Percentiles rank a stretch among this genome's conserved stretches.
These are phyloP conservation scores for Boloria selene DNA, from an alignment of 2,888 invertebrate species.

Conservation along the genomic window DNA sequence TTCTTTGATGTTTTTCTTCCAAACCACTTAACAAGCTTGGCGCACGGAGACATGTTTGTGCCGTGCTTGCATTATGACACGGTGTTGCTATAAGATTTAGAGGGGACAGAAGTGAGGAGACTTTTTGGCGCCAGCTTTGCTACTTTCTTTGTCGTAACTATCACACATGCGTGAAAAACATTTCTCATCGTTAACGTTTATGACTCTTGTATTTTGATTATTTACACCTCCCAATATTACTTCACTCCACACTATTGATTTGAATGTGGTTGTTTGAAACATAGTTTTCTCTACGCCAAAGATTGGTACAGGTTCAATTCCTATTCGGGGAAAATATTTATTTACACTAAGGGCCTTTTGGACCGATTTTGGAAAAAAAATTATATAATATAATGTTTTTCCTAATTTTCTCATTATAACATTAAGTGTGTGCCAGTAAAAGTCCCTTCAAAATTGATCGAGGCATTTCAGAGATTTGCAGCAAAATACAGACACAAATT, in stretches of 20 bases:
- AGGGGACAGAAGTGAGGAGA: constrained; percentile 78
- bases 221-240: background rate
- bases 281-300: too few relatives aligned
- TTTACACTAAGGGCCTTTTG: too few relatives aligned
- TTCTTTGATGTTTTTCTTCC: constrained; percentile 82
- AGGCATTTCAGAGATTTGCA: too few relatives aligned
- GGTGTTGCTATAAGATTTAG: constrained; percentile 80
- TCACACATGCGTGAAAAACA: constrained; percentile 35
- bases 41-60: constrained; percentile 81
- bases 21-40: constrained; percentile 82
- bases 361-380: too few relatives aligned
- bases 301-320: too few relatives aligned
- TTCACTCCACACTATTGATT: background rate
- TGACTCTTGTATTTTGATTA: constrained; percentile 21
- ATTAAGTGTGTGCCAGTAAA: too few relatives aligned
- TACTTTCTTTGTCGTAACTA: constrained; percentile 61
- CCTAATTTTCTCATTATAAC: too few relatives aligned
- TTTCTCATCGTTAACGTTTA: constrained; percentile 32
- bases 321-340: too few relatives aligned
- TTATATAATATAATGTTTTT: too few relatives aligned
- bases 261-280: too few relatives aligned
- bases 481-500: too few relatives aligned
- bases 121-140: constrained; percentile 66
- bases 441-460: too few relatives aligned
- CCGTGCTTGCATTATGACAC: constrained; percentile 81